phyloP scores from a whole-genome alignment of 2,888 invertebrate species.

The Hololepta plana region DNA sequence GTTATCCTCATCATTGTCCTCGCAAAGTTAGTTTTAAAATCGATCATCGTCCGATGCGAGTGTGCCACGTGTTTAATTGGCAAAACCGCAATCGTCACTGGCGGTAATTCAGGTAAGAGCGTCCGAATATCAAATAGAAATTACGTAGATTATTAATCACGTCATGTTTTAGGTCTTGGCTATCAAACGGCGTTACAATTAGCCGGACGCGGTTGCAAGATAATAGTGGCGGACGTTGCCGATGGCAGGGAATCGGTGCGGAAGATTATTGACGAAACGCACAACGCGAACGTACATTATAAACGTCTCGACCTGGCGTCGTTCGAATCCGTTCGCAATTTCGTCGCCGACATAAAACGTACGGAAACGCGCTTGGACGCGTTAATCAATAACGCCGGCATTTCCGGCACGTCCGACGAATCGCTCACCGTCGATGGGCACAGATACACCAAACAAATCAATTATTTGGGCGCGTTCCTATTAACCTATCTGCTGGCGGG shows the following conservation, averaged over 20 bases:
- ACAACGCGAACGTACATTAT: conserved; percentile 6
- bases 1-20: no score
- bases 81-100: no score
- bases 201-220: conserved; percentile 9
- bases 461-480: conserved; percentile 12
- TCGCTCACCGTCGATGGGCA: conserved; percentile 8
- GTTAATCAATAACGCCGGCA: conserved; percentile 10
- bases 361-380: conserved; percentile 9
- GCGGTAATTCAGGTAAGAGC: no score
- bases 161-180: conserved; percentile 6
- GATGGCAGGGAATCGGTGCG: conserved; percentile 6
- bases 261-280: conserved; percentile 6
- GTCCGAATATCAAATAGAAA: no score
- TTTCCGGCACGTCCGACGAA: conserved; percentile 4
- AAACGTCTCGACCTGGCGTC: conserved; percentile 9
- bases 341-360: conserved; percentile 10
- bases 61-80: no score
- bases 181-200: conserved; percentile 8
- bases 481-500: conserved; percentile 11
- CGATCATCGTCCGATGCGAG: no score
- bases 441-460: conserved; percentile 11
- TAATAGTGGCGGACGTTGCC: conserved; percentile 10
- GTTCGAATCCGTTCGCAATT: conserved; percentile 11
- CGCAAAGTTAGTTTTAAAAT: no score
- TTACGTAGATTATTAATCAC: no score